phyloP scores from a whole-genome alignment of 2,797 vertebrate species.

The Erethizon dorsatum region DNA sequence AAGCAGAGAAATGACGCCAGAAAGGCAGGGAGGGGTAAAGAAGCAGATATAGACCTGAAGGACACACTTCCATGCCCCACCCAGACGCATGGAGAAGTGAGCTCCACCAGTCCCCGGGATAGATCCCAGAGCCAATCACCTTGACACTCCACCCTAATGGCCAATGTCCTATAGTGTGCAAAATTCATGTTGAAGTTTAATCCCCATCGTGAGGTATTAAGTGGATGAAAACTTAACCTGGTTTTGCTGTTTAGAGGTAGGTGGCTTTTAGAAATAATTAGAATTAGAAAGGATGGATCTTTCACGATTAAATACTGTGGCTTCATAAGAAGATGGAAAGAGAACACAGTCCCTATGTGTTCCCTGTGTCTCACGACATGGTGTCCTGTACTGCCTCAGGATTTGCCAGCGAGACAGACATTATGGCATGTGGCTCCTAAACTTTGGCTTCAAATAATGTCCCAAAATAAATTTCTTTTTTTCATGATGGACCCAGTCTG shows the following conservation, averaged over 20 bases:
- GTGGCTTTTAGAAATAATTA: not conserved
- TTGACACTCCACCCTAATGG: not conserved
- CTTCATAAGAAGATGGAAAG: not conserved
- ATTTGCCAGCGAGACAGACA: not conserved
- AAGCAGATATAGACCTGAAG: not conserved
- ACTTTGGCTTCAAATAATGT: not conserved
- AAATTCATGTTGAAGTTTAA: not conserved
- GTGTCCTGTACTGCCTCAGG: too few relatives aligned
- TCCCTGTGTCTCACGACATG: not conserved
- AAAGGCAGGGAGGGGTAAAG: not conserved
- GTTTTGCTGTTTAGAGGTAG: not conserved
- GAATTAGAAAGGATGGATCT: not conserved
- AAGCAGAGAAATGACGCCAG: not conserved
- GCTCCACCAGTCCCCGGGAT: not conserved
- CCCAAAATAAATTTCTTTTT: not conserved
- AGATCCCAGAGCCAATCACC: not conserved
- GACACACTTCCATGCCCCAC: not conserved
- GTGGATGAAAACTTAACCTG: not conserved
- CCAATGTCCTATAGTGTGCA: not conserved
- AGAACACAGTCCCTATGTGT: too few relatives aligned
- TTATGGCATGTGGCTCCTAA: not conserved
- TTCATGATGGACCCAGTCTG: not conserved
- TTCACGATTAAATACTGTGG: not conserved
- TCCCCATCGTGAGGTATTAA: not conserved
- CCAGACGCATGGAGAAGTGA: not conserved